A percentile compares a stretch with the other conserved stretches of the same genome.
Conservation (phyloP, 2,797 vertebrate genomes). For the Cheirogaleus major region DNA sequence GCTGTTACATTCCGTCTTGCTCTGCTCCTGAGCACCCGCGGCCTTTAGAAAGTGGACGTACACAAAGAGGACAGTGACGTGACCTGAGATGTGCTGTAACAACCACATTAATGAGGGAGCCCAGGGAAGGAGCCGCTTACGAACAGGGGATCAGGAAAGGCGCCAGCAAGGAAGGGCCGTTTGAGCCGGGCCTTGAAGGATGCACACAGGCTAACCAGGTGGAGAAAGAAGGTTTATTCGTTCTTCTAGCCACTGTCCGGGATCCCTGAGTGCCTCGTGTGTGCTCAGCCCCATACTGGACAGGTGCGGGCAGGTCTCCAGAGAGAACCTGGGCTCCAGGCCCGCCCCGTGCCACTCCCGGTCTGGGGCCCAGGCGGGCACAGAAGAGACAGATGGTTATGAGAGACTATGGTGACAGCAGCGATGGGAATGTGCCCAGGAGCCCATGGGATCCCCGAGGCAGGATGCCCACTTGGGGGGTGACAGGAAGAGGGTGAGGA, state of each 20-base stretch:
- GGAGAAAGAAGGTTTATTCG: neutral
- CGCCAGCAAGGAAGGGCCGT: neutral
- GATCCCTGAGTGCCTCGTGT: neutral
- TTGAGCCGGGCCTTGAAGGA: neutral
- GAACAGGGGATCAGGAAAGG: neutral
- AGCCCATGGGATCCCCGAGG: too few species aligned
- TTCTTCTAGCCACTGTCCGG: neutral
- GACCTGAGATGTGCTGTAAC: neutral
- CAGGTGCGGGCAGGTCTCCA: neutral
- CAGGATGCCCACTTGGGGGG: neutral
- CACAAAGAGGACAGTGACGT: neutral
- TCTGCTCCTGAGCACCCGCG: neutral
- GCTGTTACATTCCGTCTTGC: neutral
- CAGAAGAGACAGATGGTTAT: neutral
- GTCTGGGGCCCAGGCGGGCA: neutral
- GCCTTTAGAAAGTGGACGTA: neutral
- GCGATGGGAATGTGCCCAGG: neutral
- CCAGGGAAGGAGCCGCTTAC: neutral
- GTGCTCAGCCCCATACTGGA: neutral
- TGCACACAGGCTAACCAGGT: neutral
- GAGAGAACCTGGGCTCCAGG: neutral
- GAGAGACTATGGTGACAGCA: neutral
- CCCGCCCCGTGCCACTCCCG: fast-evolving
- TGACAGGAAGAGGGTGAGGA: neutral
- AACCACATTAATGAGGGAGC: neutral